Evolutionary conservation across 2,797 vertebrate species (phyloP).

Genomic region (Clarias fuscus): DNA sequence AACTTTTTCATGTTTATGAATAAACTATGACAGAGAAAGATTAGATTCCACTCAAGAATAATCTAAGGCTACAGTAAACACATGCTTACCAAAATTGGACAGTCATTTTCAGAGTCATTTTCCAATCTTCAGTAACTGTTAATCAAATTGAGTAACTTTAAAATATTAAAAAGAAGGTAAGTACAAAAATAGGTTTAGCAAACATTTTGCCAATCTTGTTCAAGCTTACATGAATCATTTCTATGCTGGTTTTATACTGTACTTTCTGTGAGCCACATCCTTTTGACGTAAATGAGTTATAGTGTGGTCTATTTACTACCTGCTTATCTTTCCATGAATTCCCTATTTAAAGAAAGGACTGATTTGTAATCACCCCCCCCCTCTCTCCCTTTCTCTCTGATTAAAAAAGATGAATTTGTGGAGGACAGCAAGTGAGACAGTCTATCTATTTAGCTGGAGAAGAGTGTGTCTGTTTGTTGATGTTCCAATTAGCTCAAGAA

Average conservation of each 20-base stretch:
- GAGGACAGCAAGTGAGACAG: constrained; percentile 19
- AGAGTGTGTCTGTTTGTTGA: constrained; percentile 44
- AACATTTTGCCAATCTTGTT: not conserved
- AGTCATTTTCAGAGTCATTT: not conserved
- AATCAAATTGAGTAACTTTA: not conserved
- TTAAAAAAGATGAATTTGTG: constrained; percentile 40
- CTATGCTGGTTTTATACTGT: not conserved
- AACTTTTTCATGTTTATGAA: not conserved
- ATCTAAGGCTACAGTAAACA: not conserved
- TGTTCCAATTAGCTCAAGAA: constrained; percentile 50
- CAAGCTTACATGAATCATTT: not conserved
- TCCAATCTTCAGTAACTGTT: not conserved
- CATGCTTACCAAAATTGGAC: not conserved
- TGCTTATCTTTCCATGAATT: constrained; percentile 30
- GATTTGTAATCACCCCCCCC: not conserved
- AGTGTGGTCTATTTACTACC: constrained; percentile 27
- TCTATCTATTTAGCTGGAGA: constrained; percentile 24
- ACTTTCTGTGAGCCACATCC: not conserved
- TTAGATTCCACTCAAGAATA: not conserved
- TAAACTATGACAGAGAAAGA: not conserved
- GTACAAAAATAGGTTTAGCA: not conserved
- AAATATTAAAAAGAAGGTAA: not conserved
- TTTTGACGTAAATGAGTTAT: constrained; percentile 6
- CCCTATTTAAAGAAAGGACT: constrained; percentile 18
- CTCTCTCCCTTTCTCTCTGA: constrained; percentile 15